A percentile compares a stretch with the other conserved stretches of the same genome.
phyloP scores from a whole-genome alignment of 2,113 vertebrate genomes.

The Agelaius tricolor region DNA sequence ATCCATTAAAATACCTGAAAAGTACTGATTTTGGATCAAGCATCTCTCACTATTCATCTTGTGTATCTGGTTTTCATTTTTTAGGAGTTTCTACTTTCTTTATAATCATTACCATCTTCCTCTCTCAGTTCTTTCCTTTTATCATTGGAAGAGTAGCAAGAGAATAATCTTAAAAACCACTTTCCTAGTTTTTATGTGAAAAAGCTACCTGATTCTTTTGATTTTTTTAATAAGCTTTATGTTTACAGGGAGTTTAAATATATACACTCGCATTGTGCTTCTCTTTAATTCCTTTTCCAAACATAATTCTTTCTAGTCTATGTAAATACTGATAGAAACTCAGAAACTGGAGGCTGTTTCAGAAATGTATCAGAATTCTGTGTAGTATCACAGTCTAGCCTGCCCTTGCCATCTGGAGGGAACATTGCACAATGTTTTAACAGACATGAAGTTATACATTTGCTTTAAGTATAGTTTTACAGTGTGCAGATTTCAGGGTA shows the following conservation, averaged over 20 bases:
- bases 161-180: background rate
- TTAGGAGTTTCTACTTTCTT: background rate
- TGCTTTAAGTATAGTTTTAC: background rate
- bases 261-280: background rate
- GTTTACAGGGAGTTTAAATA: background rate
- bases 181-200: background rate
- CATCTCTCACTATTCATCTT: background rate
- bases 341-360: background rate
- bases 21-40: background rate
- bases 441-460: background rate
- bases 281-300: background rate
- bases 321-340: background rate
- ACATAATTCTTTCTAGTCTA: background rate
- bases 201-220: background rate
- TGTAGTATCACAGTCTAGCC: background rate
- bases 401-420: constrained; percentile 45
- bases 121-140: constrained; percentile 18
- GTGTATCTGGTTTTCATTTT: background rate
- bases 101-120: background rate
- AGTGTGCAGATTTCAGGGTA: background rate
- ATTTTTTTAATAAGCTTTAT: background rate
- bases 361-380: background rate
- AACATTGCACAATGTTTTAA: constrained; percentile 16
- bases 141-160: background rate
- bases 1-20: background rate